Conservation (phyloP, 30 jellyfish, hydroid and myxozoan genomes). For the Aurelia aurita region DNA sequence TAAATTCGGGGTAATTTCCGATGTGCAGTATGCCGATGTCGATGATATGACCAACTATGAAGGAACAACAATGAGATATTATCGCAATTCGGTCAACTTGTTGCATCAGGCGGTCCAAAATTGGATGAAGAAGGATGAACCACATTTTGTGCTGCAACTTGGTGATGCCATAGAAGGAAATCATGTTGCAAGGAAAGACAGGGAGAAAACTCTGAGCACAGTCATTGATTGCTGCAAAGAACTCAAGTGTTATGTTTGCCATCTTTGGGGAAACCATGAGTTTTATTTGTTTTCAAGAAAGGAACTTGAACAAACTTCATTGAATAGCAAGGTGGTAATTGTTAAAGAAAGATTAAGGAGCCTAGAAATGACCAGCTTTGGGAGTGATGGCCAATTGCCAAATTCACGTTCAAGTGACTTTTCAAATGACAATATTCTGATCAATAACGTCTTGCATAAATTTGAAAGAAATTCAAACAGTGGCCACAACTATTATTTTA, state of each 20-base stretch:
- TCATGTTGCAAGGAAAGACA: slow-evolving; percentile 38
- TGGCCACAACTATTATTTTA: slow-evolving; percentile 67
- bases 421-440: neutral
- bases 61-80: slow-evolving; percentile 70
- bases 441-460: slow-evolving; percentile 22
- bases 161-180: slow-evolving; percentile 91
- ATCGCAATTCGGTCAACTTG: slow-evolving; percentile 71
- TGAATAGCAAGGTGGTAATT: slow-evolving; percentile 67
- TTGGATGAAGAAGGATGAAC: slow-evolving; percentile 69
- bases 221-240: slow-evolving; percentile 33
- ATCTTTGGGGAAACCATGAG: slow-evolving; percentile 98
- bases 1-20: slow-evolving; percentile 83
- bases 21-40: slow-evolving; percentile 85
- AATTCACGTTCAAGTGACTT: neutral
- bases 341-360: neutral
- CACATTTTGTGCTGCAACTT: slow-evolving; percentile 85
- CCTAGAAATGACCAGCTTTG: too few species aligned
- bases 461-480: slow-evolving; percentile 12
- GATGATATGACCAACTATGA: slow-evolving; percentile 72
- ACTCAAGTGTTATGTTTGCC: slow-evolving; percentile 75
- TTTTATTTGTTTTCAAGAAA: slow-evolving; percentile 85
- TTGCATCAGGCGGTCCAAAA: slow-evolving; percentile 63
- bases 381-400: too few species aligned
- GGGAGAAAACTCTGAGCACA: slow-evolving; percentile 48
- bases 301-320: slow-evolving; percentile 56